Base-by-base conservation (phyloP, 2,888 invertebrate genomes). In the Argyresthia goedartella region DNA sequence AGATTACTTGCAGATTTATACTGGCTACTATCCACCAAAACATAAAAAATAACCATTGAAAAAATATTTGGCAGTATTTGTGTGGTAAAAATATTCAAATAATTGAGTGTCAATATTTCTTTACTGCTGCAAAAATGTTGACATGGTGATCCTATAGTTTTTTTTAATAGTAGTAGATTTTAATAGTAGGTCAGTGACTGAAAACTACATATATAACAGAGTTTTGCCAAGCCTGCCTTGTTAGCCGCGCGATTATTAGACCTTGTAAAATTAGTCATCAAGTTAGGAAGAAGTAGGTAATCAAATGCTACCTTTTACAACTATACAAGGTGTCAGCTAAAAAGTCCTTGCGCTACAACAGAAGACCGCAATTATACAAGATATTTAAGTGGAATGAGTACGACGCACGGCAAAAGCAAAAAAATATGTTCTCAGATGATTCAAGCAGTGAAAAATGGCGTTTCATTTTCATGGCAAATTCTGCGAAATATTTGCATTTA, bases 361-460 rank as follows among this genome's bases (percentile, higher is more conserved):
- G 25, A 4, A 25, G 25, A 25, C 25, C 25, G 25, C 25, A 25
- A n/a, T 39, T 39, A 39, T n/a, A 11, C 9, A n/a, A 6, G 39
- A 39, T 6, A 39, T 39, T 3, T 39, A 9, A 36, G 36, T 36
- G 9, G 9, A 36, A 36, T 8, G 39, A 50, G 13, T 44, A 34
- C 11, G 41, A 36, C 15, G 11, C 15, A 13, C 56, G 60, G 64
- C 63, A 66, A 64, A 66, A 67, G 63, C 59, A 75, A 76, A 75
- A 78, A 73, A 74, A 36, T 50, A 50, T 44, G 66, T 72, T 64
- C 68, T 69, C 60, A 59, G 62, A 69, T 69, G 72, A 68, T 51
- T 56, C 51, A 74, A 71, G 69, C 73, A 73, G 69, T 75, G 76
- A 76, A 85, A 85, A 85, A 85, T 85, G 85, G 85, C 85, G 85